phyloP scores from a whole-genome alignment of 2,797 vertebrate genomes.

The Myoxocephalus aenaeus region DNA sequence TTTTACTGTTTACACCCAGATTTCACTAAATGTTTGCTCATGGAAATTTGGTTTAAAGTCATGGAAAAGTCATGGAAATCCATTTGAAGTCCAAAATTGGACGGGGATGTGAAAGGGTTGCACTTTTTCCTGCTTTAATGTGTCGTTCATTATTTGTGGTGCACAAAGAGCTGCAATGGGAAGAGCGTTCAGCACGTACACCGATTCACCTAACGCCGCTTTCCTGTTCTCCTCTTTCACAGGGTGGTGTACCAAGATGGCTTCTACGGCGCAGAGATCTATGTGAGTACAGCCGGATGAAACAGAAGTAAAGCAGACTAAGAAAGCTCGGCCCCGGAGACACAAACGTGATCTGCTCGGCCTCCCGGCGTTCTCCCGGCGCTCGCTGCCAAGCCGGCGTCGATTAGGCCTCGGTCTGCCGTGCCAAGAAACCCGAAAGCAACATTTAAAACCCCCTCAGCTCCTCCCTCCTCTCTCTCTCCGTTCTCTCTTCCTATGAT shows the following conservation, averaged over 20 bases:
- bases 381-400: conserved; percentile 71
- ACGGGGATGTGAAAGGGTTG: no score
- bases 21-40: no score
- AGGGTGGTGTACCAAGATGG: conserved; percentile 97
- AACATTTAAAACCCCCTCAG: conserved; percentile 81
- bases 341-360: conserved; percentile 73
- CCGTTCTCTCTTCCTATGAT: conserved; percentile 60
- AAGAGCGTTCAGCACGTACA: no score
- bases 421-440: conserved; percentile 80
- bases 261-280: conserved; percentile 97
- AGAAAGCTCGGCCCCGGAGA: conserved; percentile 62
- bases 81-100: no score
- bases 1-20: no score
- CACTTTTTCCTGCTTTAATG: conserved; percentile 46
- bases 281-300: conserved; percentile 88
- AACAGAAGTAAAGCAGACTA: conserved; percentile 69
- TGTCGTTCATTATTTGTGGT: conserved; percentile 73
- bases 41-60: no score
- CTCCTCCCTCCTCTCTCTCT: conserved; percentile 63
- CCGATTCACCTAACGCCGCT: conserved; percentile 56
- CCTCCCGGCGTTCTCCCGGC: conserved; percentile 40
- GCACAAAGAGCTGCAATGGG: conserved; percentile 44
- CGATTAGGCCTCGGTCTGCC: conserved; percentile 69
- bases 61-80: no score
- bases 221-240: conserved; percentile 68